A percentile compares a stretch with the other conserved stretches of the same genome.
Evolutionary conservation across 2,113 vertebrate genomes (phyloP).

Genomic region (Amblyopsis rosae): DNA sequence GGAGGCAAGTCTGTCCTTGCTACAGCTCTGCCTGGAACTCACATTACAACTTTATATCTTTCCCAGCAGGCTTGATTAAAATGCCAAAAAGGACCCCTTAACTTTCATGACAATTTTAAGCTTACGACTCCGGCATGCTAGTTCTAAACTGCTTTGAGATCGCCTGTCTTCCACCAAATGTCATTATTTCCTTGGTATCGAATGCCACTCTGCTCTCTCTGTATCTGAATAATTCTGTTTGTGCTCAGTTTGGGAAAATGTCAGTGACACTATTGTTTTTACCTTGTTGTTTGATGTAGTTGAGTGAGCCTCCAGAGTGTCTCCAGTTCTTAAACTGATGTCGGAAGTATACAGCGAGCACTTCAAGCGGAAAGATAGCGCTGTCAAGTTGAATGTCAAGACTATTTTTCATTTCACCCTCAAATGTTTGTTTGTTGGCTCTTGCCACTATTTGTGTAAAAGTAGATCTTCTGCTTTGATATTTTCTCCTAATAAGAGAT

Average conservation of each 20-base stretch:
- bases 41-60: constrained; percentile 44
- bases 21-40: constrained; percentile 59
- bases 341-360: constrained; percentile 59
- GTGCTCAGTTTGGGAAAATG: constrained; percentile 71
- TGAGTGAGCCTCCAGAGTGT: constrained; percentile 66
- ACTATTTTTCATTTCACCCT: constrained; percentile 41
- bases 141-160: constrained; percentile 73
- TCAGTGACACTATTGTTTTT: constrained; percentile 75
- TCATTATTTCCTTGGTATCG: constrained; percentile 72
- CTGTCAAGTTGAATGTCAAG: constrained; percentile 49
- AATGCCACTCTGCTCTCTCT: constrained; percentile 62
- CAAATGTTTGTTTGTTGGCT: constrained; percentile 61
- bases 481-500: constrained; percentile 49
- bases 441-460: constrained; percentile 33
- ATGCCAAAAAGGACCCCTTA: constrained; percentile 71
- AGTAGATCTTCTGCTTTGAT: constrained; percentile 53
- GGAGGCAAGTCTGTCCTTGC: constrained; percentile 53
- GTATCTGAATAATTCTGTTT: constrained; percentile 82
- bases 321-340: constrained; percentile 63
- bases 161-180: constrained; percentile 70
- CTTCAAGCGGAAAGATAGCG: constrained; percentile 58
- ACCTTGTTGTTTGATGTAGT: constrained; percentile 76
- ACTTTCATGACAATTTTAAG: constrained; percentile 73
- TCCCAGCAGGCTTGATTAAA: constrained; percentile 69
- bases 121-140: constrained; percentile 66